Conservation (phyloP, 2,888 invertebrate genomes). For the Notocelia uddmanniana region DNA sequence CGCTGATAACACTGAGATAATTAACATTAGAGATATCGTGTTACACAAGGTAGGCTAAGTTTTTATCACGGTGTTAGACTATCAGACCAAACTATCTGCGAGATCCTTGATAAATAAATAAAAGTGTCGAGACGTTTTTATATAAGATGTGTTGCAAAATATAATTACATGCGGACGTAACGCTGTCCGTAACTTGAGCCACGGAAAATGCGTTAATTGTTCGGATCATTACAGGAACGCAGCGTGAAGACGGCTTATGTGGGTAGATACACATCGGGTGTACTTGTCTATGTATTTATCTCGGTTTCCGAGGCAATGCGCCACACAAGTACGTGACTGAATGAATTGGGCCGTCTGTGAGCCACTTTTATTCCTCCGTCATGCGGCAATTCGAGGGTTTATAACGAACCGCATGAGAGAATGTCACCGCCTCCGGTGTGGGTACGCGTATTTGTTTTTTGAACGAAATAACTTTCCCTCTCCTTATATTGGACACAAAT, state of each 20-base stretch:
- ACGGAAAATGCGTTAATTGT: conserved; percentile 45
- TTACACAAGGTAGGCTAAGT: conserved; percentile 4
- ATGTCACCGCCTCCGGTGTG: conserved; percentile 53
- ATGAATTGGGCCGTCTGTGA: conserved; percentile 57
- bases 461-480: conserved; percentile 53
- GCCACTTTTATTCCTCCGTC: conserved; percentile 63
- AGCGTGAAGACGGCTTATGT: conserved; percentile 43
- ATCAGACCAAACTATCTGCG: conserved; percentile 8
- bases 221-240: conserved; percentile 36
- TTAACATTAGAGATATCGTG: conserved; percentile 24
- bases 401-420: conserved; percentile 64
- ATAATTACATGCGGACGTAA: conserved; percentile 41
- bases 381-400: conserved; percentile 66
- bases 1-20: no score
- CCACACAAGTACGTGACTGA: conserved; percentile 45
- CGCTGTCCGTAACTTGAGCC: conserved; percentile 26
- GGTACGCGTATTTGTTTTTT: conserved; percentile 60
- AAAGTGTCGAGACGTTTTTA: conserved; percentile 30
- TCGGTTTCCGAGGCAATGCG: conserved; percentile 44
- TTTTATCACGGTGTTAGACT: conserved; percentile 17
- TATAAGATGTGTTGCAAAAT: conserved; percentile 41
- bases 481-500: conserved; percentile 43
- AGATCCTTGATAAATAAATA: conserved; percentile 37
- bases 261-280: conserved; percentile 36
- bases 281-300: conserved; percentile 40